These are phyloP conservation scores for Sclerodermus sp. DNA, from an alignment of 2,888 invertebrate genomes.

Conservation along the genomic window DNA sequence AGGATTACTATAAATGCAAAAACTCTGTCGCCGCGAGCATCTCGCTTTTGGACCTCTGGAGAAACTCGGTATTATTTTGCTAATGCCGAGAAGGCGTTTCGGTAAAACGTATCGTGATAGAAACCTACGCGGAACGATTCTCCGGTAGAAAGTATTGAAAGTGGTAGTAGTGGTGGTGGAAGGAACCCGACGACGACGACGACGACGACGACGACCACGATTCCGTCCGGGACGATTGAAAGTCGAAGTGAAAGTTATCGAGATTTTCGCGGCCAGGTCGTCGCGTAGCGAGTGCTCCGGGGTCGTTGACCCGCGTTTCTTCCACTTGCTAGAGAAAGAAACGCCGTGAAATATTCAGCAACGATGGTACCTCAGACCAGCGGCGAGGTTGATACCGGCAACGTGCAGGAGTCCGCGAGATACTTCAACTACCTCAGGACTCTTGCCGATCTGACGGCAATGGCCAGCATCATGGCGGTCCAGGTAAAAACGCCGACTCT, in stretches of 20 bases:
- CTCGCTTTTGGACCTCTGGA: no score
- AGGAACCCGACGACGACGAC: no score
- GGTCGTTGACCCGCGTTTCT: neutral
- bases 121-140: no score
- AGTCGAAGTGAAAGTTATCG: neutral
- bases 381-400: conserved; percentile 38
- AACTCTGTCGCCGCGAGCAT: no score
- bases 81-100: no score
- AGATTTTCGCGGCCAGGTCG: conserved; percentile 2
- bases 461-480: conserved; percentile 46
- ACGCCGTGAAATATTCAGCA: neutral
- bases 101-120: no score
- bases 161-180: no score
- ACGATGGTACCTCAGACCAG: conserved; percentile 41
- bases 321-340: neutral
- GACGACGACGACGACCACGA: no score
- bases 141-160: no score
- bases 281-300: conserved; percentile 7
- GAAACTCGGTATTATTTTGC: no score
- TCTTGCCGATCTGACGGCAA: conserved; percentile 44
- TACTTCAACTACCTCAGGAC: conserved; percentile 41
- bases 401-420: conserved; percentile 36
- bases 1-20: no score
- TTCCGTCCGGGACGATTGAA: neutral
- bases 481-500: conserved; percentile 33